Evolutionary conservation across 2,888 invertebrate species (phyloP), one percentile per base, ranked within the genome.

Genomic region (Lamellibrachia satsuma): DNA sequence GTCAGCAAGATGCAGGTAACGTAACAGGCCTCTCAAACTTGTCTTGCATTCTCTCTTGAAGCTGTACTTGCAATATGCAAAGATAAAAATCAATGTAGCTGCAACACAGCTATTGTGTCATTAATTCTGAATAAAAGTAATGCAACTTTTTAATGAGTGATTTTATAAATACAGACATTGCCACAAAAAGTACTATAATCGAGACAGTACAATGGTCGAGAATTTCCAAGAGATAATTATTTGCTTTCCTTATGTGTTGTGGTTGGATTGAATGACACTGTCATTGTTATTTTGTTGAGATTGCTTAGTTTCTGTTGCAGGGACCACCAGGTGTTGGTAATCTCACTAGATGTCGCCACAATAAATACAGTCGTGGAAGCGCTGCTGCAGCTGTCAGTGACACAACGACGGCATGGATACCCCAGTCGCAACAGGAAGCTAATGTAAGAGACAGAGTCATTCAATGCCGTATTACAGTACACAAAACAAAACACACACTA

Each of bases 1-100:
- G 75, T 75, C 75, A 75, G 75, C 75, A 75, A 75, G 75, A 75
- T 75, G 75, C 75, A 75, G 75, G 75, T 75, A 75, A 39, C 39
- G 39, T 39, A 0, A 39, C 39, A 39, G 39, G 39, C 39, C 39
- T 39, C 22, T 22, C 75, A 75, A 22, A 2, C 22, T 22, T 15
- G 22, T 75, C 75, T 75, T 22, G 2, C 15, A 15, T 75, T 11
- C 6, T 75, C 39, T 75, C 2, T 75, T 75, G 57, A 11, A 8
- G 15, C 57, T 15, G 6, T 15, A 75, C 75, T 75, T 22, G 75
- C 75, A 39, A 15, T 60, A 60, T 11, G 11, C 60, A 15, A 60
- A 7, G 11, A 60, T 60, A 60, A 15, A 60, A 60, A 4, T 8
- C 22, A 60, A 11, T 60, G 9, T 9, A 15, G 60, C 60, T 2